Evolutionary conservation across 30 jellyfish, hydroid and myxozoan genomes (phyloP), one percentile per base, ranked within the genome.

Genomic region (Hydractinia echinata): DNA sequence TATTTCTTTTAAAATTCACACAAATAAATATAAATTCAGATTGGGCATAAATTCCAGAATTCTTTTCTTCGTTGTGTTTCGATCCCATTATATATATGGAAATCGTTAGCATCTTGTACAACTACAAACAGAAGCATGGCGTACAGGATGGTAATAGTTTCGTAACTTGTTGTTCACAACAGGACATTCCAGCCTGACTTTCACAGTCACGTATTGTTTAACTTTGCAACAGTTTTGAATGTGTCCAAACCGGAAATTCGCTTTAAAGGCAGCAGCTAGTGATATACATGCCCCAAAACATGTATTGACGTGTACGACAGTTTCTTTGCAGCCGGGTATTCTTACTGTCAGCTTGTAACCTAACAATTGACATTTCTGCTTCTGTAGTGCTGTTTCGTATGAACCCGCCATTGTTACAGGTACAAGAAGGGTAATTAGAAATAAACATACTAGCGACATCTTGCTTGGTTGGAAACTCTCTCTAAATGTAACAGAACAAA

Each of bases 251-350:
- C 48, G 18, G 48, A 49, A 15, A 54, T 54, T 52, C 11, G 72
- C 10, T 50, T 50, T 76, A 51, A 51, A 30, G 5, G 84, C 76
- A n/a, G 72, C 50, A 7, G 84, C 16, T 5, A 20, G 48, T 10
- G 84, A 76, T 20, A 76, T 51, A 52, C 84, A 76, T 20, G 76
- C 84, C 54, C 84, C 84, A 15, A 55, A 51, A 76, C 84, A 76
- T 54, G 84, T 76, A 76, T 76, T 76, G 9, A 76, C 4, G 9
- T 53, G 19, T 7, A 76, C 84, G 54, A 8, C 14, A 48, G 84
- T 76, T 52, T 51, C 60, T 54, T 10, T 53, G 20, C 84, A 76
- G 50, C 16, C 54, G 7, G 76, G 21, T 16, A 51, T 51, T 76
- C 54, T 54, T 44, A 76, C 81, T 20, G 20, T 51, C 55, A 76